Percentiles rank a stretch among this genome's conserved stretches.
Conservation (phyloP, 2,113 vertebrate genomes). For the Corvus cornix region DNA sequence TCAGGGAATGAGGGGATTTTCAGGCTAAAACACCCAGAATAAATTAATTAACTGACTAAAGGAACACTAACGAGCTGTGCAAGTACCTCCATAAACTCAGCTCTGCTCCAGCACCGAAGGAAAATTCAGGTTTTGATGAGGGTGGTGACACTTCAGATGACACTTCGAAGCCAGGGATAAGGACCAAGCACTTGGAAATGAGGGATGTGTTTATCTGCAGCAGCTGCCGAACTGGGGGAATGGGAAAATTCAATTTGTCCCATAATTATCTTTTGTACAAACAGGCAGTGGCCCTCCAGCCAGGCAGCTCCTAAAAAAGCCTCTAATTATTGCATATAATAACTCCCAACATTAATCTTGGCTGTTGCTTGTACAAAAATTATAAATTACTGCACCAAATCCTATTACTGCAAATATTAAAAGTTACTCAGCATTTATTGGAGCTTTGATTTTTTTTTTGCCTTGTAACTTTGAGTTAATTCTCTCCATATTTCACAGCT, state of each 20-base stretch:
- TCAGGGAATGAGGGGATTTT: background rate
- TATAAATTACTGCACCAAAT: conserved; percentile 64
- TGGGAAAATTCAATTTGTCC: conserved; percentile 55
- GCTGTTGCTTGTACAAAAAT: conserved; percentile 47
- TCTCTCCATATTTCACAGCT: conserved; percentile 20
- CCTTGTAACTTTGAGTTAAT: conserved; percentile 2
- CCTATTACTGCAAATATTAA: conserved; percentile 50
- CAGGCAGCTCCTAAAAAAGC: conserved; percentile 46
- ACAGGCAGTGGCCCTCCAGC: conserved; percentile 58
- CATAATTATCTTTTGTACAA: conserved; percentile 55
- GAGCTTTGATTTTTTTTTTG: background rate
- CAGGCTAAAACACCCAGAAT: background rate
- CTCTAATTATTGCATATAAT: conserved; percentile 65
- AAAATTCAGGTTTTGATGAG: background rate
- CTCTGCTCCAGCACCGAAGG: background rate
- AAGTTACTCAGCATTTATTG: conserved; percentile 26
- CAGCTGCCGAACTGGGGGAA: conserved; percentile 1
- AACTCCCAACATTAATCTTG: conserved; percentile 62
- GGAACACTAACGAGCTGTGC: background rate
- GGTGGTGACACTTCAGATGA: background rate
- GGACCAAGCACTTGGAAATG: background rate
- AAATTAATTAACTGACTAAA: background rate
- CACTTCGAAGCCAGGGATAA: background rate
- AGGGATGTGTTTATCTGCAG: conserved; percentile 35
- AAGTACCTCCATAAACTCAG: background rate